Base-by-base conservation (phyloP, 2,113 vertebrate genomes). In the Percopsis transmontana region DNA sequence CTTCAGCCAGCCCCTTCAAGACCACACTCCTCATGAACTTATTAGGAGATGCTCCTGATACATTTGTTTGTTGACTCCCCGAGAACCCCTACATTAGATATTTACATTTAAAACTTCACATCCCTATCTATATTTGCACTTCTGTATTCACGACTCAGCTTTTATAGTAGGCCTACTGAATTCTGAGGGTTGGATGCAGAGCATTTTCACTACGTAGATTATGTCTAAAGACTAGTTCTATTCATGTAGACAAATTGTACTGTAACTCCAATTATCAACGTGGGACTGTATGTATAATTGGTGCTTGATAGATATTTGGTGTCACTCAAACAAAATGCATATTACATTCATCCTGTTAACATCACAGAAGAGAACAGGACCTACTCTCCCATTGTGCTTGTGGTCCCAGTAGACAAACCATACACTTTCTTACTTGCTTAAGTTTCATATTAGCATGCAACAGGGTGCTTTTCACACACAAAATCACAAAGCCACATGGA, bases 361-460 rank as follows among this genome's bases (percentile, higher is more conserved):
- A 58, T 55, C 7, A 45, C 13, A 41, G 24, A 66, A 58, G 58
- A 81, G 54, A 72, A 69, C 13, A 70, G 24, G 14, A 40, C 61
- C 40, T 60, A n/a, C 54, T 61, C 59, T 45, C 39, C 21, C 5
- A 48, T 78, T 74, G 68, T 81, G 41, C 9, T 14, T 68, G 41
- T 39, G 27, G 41, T 65, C 63, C 42, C 80, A 38, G 47, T 39
- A 66, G 76, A 82, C 47, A 51, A 74, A 76, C 52, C 39, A 72
- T 24, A 51, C 62, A 62, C 68, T 66, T 58, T 58, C 50, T 76
- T 68, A 68, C 73, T 87, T 90, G 77, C 81, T 85, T 86, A 75
- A 70, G 65, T 82, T 85, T 88, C 82, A 76, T 65, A 69, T 72
- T 21, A 68, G 50, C 23, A 71, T 53, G 62, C 19, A 53, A 64